Evolutionary conservation across 2,888 invertebrate genomes (phyloP), one percentile per base, ranked within the genome.

Genomic region (Lasioglossum marginatum): DNA sequence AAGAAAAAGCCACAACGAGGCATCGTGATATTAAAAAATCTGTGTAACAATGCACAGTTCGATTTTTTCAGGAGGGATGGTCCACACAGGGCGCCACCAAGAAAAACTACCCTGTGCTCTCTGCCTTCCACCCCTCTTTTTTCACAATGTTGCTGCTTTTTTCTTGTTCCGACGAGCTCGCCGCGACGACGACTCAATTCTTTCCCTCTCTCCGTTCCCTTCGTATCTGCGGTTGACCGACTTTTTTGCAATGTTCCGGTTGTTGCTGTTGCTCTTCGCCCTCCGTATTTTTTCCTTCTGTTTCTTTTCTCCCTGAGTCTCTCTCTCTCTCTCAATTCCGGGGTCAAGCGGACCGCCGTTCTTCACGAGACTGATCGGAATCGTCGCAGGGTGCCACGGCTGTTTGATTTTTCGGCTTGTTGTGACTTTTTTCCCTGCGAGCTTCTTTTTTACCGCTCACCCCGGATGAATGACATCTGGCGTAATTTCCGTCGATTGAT

Each of bases 221-320:
- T 81, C 57, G 27, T 87, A 83, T 87, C 87, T 91, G 92, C 87
- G 90, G 92, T 91, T 87, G 87, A 90, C 89, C 90, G 85, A 90
- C 80, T 88, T 91, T 91, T 92, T 91, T 90, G 79, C 89, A 87
- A 89, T 79, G 84, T 85, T 85, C 84, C 74, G 40, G 37, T 68
- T 71, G 71, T 84, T 81, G 68, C 74, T 78, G 72, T 76, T 82
- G 77, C 81, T 66, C 82, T 68, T 57, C 81, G 82, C 78, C 78
- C 74, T 80, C 48, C 43, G 72, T 72, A 60, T 75, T 81, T 81
- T 72, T 74, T 57, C 71, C 31, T 72, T 70, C 70, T 82, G 66
- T 76, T 86, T 83, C 88, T 87, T 86, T 68, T 31, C 2, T 0
- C 19, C 68, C 80, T 79, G 81, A 79, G 73, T 37, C 76, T 81